Conservation (phyloP, 2,888 invertebrate species). For the Phyto melanocephala region DNA sequence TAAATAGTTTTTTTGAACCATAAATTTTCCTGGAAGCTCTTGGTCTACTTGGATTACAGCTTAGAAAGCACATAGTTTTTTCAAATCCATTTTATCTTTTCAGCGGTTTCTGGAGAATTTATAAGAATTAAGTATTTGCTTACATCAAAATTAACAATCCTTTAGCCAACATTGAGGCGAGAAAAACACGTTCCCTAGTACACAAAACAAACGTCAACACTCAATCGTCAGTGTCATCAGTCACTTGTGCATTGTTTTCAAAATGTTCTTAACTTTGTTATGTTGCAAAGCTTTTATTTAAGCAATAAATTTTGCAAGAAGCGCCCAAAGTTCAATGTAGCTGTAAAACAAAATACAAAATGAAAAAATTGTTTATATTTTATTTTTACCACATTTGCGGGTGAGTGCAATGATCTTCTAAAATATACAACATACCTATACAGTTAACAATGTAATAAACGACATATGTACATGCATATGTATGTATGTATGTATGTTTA, state of each 20-base stretch:
- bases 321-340: slow-evolving; percentile 51
- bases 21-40: too few species aligned
- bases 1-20: too few species aligned
- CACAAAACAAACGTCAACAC: not conserved
- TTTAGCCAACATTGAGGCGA: slow-evolving; percentile 8
- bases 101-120: too few species aligned
- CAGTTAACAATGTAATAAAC: not conserved
- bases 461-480: slow-evolving; percentile 9
- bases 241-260: slow-evolving; percentile 28
- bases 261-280: not conserved
- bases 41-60: too few species aligned
- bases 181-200: slow-evolving; percentile 20
- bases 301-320: not conserved
- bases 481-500: too few species aligned
- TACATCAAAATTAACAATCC: not conserved
- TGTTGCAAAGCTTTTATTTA: not conserved
- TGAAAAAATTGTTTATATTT: not conserved
- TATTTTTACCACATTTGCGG: slow-evolving; percentile 19
- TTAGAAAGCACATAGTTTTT: not conserved
- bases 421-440: slow-evolving; percentile 5
- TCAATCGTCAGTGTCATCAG: slow-evolving; percentile 26
- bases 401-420: slow-evolving; percentile 51
- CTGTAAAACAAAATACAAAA: slow-evolving; percentile 40
- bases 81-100: too few species aligned
- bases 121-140: too few species aligned